These are phyloP conservation scores for Clarias batrachus DNA, from an alignment of 2,113 vertebrate species.

Conservation along the genomic window DNA sequence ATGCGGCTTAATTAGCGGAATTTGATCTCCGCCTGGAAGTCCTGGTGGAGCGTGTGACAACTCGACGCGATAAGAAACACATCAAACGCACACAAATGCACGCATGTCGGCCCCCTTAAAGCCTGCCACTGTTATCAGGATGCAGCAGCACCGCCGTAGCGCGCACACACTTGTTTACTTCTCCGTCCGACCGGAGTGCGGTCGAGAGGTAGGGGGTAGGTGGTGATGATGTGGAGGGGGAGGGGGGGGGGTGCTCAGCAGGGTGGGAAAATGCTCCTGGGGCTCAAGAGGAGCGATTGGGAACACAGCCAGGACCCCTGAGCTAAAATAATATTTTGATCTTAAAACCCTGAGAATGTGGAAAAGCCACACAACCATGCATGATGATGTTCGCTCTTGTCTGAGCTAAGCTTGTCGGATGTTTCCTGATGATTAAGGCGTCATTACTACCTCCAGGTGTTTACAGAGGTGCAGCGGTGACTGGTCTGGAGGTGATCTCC, in stretches of 20 bases:
- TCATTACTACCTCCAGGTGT: not conserved
- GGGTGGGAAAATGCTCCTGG: slow-evolving; percentile 59
- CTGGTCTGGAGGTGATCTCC: not conserved
- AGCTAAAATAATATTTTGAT: slow-evolving; percentile 64
- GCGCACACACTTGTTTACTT: slow-evolving; percentile 53
- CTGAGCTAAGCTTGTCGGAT: not conserved
- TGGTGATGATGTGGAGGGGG: slow-evolving; percentile 2
- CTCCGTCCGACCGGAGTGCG: slow-evolving; percentile 26
- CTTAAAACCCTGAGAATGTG: slow-evolving; percentile 52
- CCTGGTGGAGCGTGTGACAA: slow-evolving; percentile 65
- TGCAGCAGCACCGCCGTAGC: slow-evolving; percentile 70
- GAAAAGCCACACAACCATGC: not conserved
- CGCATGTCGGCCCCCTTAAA: slow-evolving; percentile 85
- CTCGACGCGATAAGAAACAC: slow-evolving; percentile 74
- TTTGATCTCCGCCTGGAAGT: slow-evolving; percentile 68
- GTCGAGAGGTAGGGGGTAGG: slow-evolving; percentile 32
- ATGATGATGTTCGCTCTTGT: not conserved
- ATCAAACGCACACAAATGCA: slow-evolving; percentile 77
- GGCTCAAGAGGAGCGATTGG: slow-evolving; percentile 59
- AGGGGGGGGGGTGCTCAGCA: slow-evolving; percentile 23
- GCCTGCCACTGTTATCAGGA: slow-evolving; percentile 86
- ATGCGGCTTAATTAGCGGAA: slow-evolving; percentile 71
- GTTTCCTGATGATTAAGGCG: not conserved
- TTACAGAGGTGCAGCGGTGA: not conserved
- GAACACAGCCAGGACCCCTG: slow-evolving; percentile 67